These are phyloP conservation scores for Drosophila varians DNA, from an alignment of 1,140 invertebrate species.

Conservation along the genomic window DNA sequence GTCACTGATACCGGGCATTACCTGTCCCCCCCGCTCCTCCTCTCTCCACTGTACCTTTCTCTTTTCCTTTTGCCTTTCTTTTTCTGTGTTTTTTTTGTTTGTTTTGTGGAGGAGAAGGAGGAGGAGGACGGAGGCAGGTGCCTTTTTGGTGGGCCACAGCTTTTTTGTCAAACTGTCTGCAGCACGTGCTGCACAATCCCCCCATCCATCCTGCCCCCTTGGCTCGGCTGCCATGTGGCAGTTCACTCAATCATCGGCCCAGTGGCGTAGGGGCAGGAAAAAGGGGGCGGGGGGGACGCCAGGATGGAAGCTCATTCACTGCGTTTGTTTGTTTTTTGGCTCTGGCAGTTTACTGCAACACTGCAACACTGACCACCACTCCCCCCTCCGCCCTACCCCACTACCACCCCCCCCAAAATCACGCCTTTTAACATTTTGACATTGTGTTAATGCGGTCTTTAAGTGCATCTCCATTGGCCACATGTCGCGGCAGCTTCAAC, in stretches of 20 bases:
- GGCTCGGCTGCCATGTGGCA: constrained; percentile 69
- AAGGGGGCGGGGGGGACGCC: no score
- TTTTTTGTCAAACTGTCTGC: constrained; percentile 82
- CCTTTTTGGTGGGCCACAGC: constrained; percentile 53
- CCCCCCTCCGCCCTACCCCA: background rate
- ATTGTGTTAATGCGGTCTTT: constrained; percentile 77
- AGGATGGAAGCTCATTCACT: constrained; percentile 32
- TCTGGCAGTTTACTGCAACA: constrained; percentile 16
- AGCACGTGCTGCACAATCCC: constrained; percentile 61
- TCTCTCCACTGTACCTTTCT: background rate
- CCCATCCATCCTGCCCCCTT: background rate
- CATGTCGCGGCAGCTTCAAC: constrained; percentile 6
- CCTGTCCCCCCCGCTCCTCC: constrained; percentile 41
- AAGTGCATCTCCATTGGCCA: constrained; percentile 34
- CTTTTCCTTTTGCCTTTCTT: constrained; percentile 3
- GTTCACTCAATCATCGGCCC: constrained; percentile 80
- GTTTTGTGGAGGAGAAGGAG: background rate
- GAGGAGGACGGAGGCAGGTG: constrained; percentile 6
- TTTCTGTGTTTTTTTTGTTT: no score
- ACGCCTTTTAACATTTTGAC: constrained; percentile 79
- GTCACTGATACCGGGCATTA: constrained; percentile 78
- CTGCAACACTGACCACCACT: constrained; percentile 31
- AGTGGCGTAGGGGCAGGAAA: constrained; percentile 20
- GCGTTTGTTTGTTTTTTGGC: constrained; percentile 55
- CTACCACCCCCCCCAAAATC: constrained; percentile 41